Evolutionary conservation across 1,140 invertebrate genomes (phyloP).

Genomic region (Dermatophagoides farinae): DNA sequence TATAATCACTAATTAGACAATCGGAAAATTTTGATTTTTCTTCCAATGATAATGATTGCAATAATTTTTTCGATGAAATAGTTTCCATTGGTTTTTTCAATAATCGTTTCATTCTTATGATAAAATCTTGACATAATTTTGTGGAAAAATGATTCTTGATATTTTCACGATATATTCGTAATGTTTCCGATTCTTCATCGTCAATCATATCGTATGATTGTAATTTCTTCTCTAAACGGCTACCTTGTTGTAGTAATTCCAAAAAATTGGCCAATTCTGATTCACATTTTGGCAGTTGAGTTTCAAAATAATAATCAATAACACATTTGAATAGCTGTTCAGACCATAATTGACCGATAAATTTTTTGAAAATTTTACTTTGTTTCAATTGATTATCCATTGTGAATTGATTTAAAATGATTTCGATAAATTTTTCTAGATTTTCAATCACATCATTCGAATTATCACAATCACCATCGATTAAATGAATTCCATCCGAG

Average conservation of each 20-base stretch:
- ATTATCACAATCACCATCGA: neutral
- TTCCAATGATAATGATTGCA: neutral
- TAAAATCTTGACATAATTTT: slow-evolving; percentile 6
- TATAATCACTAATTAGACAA: slow-evolving; percentile 2
- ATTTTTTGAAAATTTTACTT: neutral
- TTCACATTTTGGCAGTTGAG: neutral
- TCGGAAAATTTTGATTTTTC: neutral
- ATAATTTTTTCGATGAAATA: neutral
- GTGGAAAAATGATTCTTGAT: neutral
- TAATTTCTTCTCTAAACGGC: neutral
- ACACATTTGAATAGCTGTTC: neutral
- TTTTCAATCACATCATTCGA: neutral
- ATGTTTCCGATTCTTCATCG: neutral
- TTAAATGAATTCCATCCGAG: neutral
- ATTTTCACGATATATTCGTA: neutral
- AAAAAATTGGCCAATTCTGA: neutral
- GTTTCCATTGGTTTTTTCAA: neutral
- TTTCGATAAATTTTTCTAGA: neutral
- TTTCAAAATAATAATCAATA: neutral
- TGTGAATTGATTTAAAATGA: neutral
- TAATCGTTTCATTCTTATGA: neutral
- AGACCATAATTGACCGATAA: neutral
- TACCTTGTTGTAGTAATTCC: neutral
- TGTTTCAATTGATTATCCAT: neutral
- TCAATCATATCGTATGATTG: neutral